Base-by-base conservation (phyloP, 2,888 invertebrate genomes). In the Melanostoma mellinum region DNA sequence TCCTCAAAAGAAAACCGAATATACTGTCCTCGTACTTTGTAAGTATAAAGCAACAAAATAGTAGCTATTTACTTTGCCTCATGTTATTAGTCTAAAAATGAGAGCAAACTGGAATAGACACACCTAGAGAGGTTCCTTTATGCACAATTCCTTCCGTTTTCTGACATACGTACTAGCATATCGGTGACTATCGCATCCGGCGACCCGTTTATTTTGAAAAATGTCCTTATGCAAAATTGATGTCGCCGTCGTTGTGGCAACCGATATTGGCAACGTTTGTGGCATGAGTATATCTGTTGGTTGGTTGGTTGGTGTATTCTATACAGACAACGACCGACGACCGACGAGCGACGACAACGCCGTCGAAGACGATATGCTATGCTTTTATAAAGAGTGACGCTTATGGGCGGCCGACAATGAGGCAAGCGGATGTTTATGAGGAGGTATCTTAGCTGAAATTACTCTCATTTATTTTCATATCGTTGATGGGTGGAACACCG, bases 191-290 rank as follows among this genome's bases (percentile, higher is more conserved):
- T 81, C 76, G 71, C 71, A 81, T 81, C 80, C 80, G 80, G 65
- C 71, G 80, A 76, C 80, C 80, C 71, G 80, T 81, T 81, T 81
- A 81, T 76, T 76, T 81, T 76, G 76, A 81, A 81, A 81, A 81
- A 81, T 81, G 65, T 81, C 60, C 65, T 81, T 81, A 81, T 81
- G 76, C 71, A 81, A 81, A 81, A 81, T 81, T 81, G 76, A 81
- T 81, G 80, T 75, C 71, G 55, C 63, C 76, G 58, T 71, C 69
- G 44, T 67, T 69, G 72, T 80, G 65, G 80, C 58, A 80, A 71
- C 75, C 76, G 65, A 75, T 76, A 76, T 76, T 81, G 80, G 80
- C 80, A 80, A 56, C 52, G 58, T 69, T 71, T 44, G 69, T 69
- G 58, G 72, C 10, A 79, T 50, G 48, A 3, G 56, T 32, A 38